phyloP scores from a whole-genome alignment of 2,888 invertebrate genomes.

The Branchipolynoe longqiensis region DNA sequence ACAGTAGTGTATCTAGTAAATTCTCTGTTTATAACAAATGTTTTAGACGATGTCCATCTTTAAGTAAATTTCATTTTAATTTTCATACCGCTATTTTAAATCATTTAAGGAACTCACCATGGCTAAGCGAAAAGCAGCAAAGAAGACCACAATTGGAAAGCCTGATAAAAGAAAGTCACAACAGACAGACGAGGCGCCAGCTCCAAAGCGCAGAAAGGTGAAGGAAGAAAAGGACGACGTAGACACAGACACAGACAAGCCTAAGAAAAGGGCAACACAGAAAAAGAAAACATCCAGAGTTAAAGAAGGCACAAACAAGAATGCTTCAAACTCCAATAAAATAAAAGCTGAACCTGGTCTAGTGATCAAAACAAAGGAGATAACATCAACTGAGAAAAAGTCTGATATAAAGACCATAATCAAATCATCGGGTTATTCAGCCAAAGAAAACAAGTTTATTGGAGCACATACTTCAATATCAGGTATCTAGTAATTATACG shows the following conservation, averaged over 20 bases:
- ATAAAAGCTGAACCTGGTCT: neutral
- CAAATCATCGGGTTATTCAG: neutral
- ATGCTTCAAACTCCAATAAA: too few species aligned
- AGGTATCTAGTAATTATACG: too few species aligned
- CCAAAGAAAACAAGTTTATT: neutral
- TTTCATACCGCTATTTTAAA: too few species aligned
- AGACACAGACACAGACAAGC: neutral
- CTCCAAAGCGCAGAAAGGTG: neutral
- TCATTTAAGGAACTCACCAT: too few species aligned
- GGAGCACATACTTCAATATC: constrained; percentile 50
- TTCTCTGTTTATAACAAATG: too few species aligned
- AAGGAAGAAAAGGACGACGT: neutral
- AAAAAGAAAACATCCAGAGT: neutral
- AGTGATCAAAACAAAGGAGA: neutral
- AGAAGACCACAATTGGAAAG: neutral
- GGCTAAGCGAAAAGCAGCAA: neutral
- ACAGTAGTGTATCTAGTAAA: too few species aligned
- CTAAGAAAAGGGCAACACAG: neutral
- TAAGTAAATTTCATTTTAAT: too few species aligned
- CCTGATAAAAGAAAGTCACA: neutral
- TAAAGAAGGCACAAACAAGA: neutral
- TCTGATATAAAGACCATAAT: neutral
- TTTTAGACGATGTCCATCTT: too few species aligned
- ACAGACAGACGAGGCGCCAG: neutral
- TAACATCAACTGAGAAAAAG: neutral